These are phyloP conservation scores for Poecilus cupreus DNA, from an alignment of 2,888 invertebrate genomes.

Conservation along the genomic window DNA sequence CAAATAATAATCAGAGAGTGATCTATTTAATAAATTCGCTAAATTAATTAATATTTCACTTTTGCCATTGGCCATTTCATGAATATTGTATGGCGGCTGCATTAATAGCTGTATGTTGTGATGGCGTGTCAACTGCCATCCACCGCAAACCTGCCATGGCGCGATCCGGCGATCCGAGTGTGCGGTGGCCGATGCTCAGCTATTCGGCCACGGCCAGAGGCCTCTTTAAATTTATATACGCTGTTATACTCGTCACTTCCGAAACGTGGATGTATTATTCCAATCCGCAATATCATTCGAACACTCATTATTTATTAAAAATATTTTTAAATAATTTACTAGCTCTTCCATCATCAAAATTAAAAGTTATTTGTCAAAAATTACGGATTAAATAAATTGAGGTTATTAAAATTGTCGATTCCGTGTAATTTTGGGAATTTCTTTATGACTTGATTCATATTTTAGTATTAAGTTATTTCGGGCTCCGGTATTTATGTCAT, in stretches of 20 bases:
- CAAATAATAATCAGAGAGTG: conserved; percentile 46
- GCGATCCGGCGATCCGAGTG: neutral
- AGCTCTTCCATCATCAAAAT: conserved; percentile 42
- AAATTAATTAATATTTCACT: conserved; percentile 53
- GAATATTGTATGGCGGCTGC: conserved; percentile 41
- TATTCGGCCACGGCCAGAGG: neutral
- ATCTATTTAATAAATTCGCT: conserved; percentile 53
- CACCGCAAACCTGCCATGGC: conserved; percentile 41
- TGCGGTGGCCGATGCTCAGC: neutral
- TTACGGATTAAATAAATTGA: conserved; percentile 42
- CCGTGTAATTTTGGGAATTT: conserved; percentile 8
- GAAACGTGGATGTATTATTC: conserved; percentile 39
- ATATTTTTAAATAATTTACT: conserved; percentile 47
- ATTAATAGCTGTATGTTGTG: conserved; percentile 48
- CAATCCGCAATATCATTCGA: conserved; percentile 39
- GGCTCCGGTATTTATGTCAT: neutral
- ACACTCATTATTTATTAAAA: conserved; percentile 48
- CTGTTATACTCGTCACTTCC: conserved; percentile 51
- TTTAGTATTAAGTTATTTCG: neutral
- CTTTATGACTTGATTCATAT: conserved; percentile 33
- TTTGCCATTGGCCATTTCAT: conserved; percentile 28
- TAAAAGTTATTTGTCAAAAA: conserved; percentile 54
- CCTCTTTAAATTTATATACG: conserved; percentile 50
- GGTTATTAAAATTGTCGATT: conserved; percentile 34
- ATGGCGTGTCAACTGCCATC: conserved; percentile 38